Percentiles rank a stretch among this genome's conserved stretches.
Evolutionary conservation across 2,797 vertebrate species (phyloP).

Genomic region (Hoplostethus mediterraneus): DNA sequence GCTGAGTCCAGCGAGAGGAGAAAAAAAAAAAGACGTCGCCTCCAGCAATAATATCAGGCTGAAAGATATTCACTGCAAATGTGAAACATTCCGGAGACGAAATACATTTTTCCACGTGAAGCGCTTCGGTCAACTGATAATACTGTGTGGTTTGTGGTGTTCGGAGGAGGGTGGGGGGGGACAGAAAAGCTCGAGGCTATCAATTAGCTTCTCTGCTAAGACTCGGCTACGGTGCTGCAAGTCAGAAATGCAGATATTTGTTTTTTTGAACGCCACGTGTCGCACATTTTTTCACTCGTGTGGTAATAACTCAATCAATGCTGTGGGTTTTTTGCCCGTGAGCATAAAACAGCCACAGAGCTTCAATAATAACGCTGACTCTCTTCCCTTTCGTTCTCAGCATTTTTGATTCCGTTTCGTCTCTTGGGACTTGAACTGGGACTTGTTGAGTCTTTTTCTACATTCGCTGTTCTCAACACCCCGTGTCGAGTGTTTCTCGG

Average conservation of each 20-base stretch:
- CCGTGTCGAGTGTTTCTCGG: too few species aligned
- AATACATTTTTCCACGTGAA: slow-evolving; percentile 69
- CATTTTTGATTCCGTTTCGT: too few species aligned
- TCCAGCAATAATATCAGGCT: slow-evolving; percentile 59
- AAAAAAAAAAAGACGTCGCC: slow-evolving; percentile 17
- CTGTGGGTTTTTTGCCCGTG: too few species aligned
- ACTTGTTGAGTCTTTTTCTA: too few species aligned
- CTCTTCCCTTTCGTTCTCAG: too few species aligned
- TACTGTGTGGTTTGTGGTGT: slow-evolving; percentile 63
- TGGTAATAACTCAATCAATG: too few species aligned
- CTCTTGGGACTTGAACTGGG: too few species aligned
- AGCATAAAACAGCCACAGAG: too few species aligned
- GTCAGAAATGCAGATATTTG: slow-evolving; percentile 44
- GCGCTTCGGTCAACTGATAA: slow-evolving; percentile 64
- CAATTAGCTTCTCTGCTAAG: slow-evolving; percentile 53
- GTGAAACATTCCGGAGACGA: slow-evolving; percentile 64
- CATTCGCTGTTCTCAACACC: too few species aligned
- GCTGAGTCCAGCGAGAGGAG: slow-evolving; percentile 35
- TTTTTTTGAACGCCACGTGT: not conserved
- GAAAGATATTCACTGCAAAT: slow-evolving; percentile 69
- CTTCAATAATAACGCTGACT: too few species aligned
- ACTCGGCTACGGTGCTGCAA: slow-evolving; percentile 24
- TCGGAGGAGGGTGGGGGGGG: slow-evolving; percentile 1
- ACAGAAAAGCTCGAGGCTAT: slow-evolving; percentile 56
- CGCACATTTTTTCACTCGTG: too few species aligned